Evolutionary conservation across 53 echinoderm and acorn worm species (phyloP), one percentile per base, ranked within the genome.

Genomic region (Crossaster papposus): DNA sequence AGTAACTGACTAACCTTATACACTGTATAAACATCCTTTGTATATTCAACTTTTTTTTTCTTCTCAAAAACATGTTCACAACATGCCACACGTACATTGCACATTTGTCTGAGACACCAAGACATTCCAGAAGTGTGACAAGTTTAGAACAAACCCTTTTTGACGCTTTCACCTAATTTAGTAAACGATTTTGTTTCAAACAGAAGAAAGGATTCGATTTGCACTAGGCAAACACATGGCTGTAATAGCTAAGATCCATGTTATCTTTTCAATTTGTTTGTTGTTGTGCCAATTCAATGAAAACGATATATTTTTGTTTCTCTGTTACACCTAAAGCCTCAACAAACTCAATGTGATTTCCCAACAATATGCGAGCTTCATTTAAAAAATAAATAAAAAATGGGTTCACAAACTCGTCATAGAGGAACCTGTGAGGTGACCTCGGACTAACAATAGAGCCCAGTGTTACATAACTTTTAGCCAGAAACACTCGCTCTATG

Each of bases 41-140:
- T 79, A 68, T 28, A 68, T 68, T 68, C 28, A 14, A 68, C 28
- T 8, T 23, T 58, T 78, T 22, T 50, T 26, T n/a, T 55, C 63
- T 80, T 71, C 29, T 28, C 36, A 71, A 2, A 51, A 44, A 44
- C 44, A 44, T 26, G 35, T 72, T 72, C 51, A 22, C 62, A 58
- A 76, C 74, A 87, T 75, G 62, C 87, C 87, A 54, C 18, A 87
- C 52, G 18, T 58, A 77, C 87, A 87, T 87, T 87, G 87, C 87
- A 87, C 87, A 63, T 76, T 76, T 62, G 65, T 54, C 85, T 87
- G 20, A 63, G 54, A 55, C 74, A 74, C 54, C 71, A 13, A 75
- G 36, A 58, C 75, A 54, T 30, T n/a, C 23, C 58, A 76, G 54
- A 22, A 63, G 24, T 72, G 30, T 31, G 72, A 54, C 77, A 76